Evolutionary conservation across 2,113 vertebrate genomes (phyloP).

Genomic region (Nothoprocta pentlandii): DNA sequence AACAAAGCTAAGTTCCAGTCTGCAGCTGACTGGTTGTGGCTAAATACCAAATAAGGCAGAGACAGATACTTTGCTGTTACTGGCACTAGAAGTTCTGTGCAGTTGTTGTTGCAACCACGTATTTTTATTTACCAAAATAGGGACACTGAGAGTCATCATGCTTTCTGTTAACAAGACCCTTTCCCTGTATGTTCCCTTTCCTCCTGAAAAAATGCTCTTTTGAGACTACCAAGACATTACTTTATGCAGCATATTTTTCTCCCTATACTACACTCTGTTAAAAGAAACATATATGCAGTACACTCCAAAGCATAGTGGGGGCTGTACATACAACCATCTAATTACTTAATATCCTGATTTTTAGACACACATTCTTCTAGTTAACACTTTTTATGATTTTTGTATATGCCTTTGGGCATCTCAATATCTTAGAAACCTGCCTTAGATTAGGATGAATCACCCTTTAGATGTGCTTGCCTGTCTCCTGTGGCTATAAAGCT

Average conservation of each 20-base stretch:
- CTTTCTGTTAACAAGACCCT: not conserved
- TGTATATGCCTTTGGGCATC: not conserved
- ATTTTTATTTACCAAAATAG: not conserved
- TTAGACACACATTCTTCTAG: not conserved
- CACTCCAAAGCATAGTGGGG: not conserved
- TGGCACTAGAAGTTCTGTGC: not conserved
- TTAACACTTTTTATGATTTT: not conserved
- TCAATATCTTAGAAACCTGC: not conserved
- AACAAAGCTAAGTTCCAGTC: not conserved
- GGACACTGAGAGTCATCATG: not conserved
- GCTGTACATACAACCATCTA: not conserved
- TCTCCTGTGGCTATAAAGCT: not conserved
- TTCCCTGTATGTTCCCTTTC: not conserved
- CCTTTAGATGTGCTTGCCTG: not conserved
- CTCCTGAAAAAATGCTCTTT: not conserved
- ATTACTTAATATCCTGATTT: not conserved
- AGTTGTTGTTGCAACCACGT: not conserved
- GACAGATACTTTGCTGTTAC: not conserved
- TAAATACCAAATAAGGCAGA: not conserved
- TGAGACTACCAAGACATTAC: not conserved
- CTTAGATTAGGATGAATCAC: not conserved
- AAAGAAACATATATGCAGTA: not conserved
- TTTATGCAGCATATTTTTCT: not conserved
- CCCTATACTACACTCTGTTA: accelerated
- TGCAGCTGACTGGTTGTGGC: not conserved